These are phyloP conservation scores for Tragelaphus strepsiceros DNA, from an alignment of 2,113 vertebrate species.

Conservation along the genomic window DNA sequence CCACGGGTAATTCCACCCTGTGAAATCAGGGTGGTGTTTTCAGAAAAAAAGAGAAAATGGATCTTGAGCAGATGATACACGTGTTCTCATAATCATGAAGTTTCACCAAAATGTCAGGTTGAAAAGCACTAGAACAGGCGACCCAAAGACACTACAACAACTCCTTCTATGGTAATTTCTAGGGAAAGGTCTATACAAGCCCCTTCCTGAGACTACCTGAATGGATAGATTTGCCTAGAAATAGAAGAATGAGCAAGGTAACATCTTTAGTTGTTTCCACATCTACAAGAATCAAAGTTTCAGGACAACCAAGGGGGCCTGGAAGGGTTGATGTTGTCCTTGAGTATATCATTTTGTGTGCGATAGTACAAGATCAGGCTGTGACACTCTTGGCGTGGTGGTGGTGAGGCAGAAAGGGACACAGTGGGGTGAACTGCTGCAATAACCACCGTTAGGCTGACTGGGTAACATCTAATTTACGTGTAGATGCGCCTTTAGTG, in stretches of 20 bases:
- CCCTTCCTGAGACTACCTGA: not conserved
- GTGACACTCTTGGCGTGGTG: not conserved
- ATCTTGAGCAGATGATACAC: no score
- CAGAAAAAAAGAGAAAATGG: not conserved
- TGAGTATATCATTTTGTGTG: not conserved
- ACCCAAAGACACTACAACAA: not conserved
- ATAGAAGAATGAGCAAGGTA: not conserved
- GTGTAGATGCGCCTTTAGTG: not conserved
- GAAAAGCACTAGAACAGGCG: not conserved
- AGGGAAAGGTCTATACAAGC: not conserved
- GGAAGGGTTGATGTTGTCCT: not conserved
- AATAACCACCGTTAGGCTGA: not conserved
- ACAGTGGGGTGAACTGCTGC: not conserved
- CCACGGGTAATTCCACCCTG: not conserved
- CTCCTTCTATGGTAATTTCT: not conserved
- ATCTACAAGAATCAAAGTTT: not conserved
- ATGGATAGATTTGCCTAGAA: not conserved
- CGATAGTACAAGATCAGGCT: not conserved
- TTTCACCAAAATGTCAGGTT: not conserved
- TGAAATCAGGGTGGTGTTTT: not conserved
- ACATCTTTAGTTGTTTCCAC: not conserved
- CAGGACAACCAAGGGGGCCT: not conserved
- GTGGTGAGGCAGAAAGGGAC: not conserved
- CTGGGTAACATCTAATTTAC: not conserved
- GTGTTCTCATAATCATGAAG: not conserved